Evolutionary conservation across 1,140 invertebrate genomes (phyloP).

Genomic region (Mya arenaria): DNA sequence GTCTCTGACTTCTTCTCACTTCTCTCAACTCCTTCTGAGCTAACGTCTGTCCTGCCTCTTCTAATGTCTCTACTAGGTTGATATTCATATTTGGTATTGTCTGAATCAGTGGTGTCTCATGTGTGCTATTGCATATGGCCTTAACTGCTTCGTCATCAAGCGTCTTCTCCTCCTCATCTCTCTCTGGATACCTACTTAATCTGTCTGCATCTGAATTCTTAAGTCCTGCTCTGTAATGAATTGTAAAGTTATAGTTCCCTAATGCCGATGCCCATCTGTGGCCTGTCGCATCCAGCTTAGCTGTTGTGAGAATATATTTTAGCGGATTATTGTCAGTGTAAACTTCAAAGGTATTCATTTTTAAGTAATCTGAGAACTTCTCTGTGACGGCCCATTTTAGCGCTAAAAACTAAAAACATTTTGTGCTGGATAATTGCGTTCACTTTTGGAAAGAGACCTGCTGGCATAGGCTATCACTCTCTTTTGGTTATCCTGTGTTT

Average conservation of each 20-base stretch:
- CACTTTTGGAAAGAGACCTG: too few relatives aligned
- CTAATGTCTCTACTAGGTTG: slow-evolving; percentile 7
- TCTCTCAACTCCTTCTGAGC: not conserved
- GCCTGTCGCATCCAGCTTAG: slow-evolving; percentile 22
- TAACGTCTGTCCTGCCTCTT: not conserved
- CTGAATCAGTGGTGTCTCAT: not conserved
- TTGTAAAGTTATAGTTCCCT: slow-evolving; percentile 17
- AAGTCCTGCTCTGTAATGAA: not conserved
- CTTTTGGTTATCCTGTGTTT: not conserved
- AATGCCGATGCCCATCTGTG: slow-evolving; percentile 35
- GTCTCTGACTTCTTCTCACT: slow-evolving; percentile 9
- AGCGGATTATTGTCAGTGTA: slow-evolving; percentile 24
- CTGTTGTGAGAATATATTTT: slow-evolving; percentile 18
- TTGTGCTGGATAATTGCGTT: too few relatives aligned
- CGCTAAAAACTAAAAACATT: too few relatives aligned
- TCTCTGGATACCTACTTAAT: slow-evolving; percentile 10
- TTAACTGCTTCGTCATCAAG: not conserved
- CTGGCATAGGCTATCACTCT: too few relatives aligned
- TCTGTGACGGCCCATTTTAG: slow-evolving; percentile 42
- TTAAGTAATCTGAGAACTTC: slow-evolving; percentile 35
- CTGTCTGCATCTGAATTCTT: not conserved
- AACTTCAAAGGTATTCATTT: not conserved
- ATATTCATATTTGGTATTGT: slow-evolving; percentile 7
- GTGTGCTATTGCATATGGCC: not conserved
- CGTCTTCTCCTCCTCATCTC: not conserved